Evolutionary conservation across 2,888 invertebrate genomes (phyloP).

Genomic region (Nephrotoma flavescens): DNA sequence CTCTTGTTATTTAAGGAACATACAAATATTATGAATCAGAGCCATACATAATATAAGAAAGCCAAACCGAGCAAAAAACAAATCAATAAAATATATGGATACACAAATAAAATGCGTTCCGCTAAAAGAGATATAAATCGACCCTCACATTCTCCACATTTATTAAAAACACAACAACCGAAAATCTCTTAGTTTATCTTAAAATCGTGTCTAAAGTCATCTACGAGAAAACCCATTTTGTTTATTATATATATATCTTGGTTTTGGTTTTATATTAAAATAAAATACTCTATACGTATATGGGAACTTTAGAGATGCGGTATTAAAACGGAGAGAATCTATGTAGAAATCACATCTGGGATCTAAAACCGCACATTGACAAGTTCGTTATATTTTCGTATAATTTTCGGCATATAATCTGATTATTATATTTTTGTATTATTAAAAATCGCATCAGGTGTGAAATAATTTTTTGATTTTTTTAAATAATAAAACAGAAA

Average conservation of each 20-base stretch:
- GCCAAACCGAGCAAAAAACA: neutral
- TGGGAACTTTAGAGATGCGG: neutral
- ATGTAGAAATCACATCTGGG: neutral
- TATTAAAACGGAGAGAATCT: neutral
- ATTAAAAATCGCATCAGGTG: neutral
- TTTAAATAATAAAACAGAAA: neutral
- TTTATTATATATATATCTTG: neutral
- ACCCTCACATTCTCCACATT: neutral
- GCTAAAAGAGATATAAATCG: neutral
- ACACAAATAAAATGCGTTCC: neutral
- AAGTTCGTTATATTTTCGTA: neutral
- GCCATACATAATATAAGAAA: neutral
- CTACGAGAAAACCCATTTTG: neutral
- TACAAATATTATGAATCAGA: neutral
- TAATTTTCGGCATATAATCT: neutral
- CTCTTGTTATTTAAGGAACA: neutral
- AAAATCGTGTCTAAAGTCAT: neutral
- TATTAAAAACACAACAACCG: neutral
- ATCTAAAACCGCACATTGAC: neutral
- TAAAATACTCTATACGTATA: neutral
- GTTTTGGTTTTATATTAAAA: neutral
- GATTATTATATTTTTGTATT: neutral
- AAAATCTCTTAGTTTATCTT: neutral
- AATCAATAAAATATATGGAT: neutral
- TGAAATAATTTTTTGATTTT: neutral